These are phyloP conservation scores for Pampus argenteus DNA, from an alignment of 2,797 vertebrate species.

Conservation along the genomic window DNA sequence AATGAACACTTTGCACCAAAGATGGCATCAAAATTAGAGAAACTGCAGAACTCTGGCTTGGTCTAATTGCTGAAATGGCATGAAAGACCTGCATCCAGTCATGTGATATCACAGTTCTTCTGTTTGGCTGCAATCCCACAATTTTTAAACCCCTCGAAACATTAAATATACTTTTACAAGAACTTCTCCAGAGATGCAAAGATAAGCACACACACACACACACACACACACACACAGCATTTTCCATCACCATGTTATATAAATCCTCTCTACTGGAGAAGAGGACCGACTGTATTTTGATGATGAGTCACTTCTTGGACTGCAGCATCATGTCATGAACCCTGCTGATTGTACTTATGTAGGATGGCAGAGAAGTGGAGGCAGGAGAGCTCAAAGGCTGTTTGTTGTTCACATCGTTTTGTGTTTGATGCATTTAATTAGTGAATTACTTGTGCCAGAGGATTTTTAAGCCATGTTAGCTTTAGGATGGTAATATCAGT, in stretches of 20 bases:
- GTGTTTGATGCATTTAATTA: constrained; percentile 10
- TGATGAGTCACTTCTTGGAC: constrained; percentile 68
- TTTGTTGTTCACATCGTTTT: constrained; percentile 16
- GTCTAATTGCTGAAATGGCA: background rate
- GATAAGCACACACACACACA: constrained; percentile 8
- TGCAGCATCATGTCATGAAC: constrained; percentile 24
- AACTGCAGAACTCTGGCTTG: background rate
- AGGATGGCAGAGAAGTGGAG: constrained; percentile 33
- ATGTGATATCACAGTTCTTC: background rate
- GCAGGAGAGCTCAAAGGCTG: constrained; percentile 14
- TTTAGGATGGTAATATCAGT: background rate
- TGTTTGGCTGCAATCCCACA: background rate
- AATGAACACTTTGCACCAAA: background rate
- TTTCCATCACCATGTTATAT: constrained; percentile 39
- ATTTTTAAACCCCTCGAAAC: background rate
- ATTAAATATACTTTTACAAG: background rate
- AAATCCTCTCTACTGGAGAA: constrained; percentile 40
- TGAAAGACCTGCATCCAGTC: background rate
- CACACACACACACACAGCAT: background rate
- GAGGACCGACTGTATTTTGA: constrained; percentile 35
- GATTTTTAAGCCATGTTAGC: background rate
- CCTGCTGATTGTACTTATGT: constrained; percentile 43
- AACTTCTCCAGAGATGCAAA: constrained; percentile 7
- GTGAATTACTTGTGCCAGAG: background rate
- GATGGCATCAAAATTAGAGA: background rate